These are phyloP conservation scores for Oceanites oceanicus DNA, from an alignment of 2,113 vertebrate species.

Conservation along the genomic window DNA sequence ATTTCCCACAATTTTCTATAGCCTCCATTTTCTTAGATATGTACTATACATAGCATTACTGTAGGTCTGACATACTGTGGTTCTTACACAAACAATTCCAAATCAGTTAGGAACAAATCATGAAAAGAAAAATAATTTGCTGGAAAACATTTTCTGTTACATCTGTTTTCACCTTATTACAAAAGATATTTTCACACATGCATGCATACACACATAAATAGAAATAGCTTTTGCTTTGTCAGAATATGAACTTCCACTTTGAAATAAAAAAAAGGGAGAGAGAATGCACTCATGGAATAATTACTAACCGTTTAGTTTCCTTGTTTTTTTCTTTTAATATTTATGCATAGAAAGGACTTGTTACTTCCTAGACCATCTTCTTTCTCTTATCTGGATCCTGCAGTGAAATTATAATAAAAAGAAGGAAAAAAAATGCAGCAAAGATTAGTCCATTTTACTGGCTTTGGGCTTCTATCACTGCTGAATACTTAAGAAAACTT, in stretches of 20 bases:
- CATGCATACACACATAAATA: not conserved
- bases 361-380: not conserved
- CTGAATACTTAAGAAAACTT: slow-evolving; percentile 7
- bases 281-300: not conserved
- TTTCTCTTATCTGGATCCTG: not conserved
- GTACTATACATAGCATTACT: not conserved
- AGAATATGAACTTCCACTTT: not conserved
- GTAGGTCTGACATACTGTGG: not conserved
- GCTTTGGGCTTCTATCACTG: not conserved
- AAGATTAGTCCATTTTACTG: not conserved
- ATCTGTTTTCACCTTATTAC: not conserved
- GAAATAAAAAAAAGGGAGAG: not conserved
- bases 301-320: not conserved
- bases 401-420: not conserved
- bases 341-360: not conserved
- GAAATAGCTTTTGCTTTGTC: not conserved
- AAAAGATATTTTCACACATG: not conserved
- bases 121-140: not conserved
- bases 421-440: not conserved
- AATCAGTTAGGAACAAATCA: not conserved
- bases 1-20: not conserved
- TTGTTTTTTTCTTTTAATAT: not conserved
- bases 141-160: not conserved
- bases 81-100: not conserved
- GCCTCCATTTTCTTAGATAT: not conserved